A percentile compares a stretch with the other conserved stretches of the same genome.
Conservation (phyloP, 2,797 vertebrate genomes). For the Furcifer pardalis region DNA sequence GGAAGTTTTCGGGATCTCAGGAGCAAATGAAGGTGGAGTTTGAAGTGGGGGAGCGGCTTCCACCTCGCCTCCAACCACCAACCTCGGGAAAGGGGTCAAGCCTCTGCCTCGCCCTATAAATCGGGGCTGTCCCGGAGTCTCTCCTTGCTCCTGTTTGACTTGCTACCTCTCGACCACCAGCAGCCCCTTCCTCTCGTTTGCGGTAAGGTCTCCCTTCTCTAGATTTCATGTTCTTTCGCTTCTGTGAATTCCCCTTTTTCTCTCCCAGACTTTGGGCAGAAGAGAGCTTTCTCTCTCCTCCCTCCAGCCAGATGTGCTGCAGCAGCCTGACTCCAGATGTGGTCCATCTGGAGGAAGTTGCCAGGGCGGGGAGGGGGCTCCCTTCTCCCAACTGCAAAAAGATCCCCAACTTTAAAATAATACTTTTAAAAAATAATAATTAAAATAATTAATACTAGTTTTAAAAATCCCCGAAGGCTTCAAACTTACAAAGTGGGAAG, state of each 20-base stretch:
- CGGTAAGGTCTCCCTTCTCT: not conserved
- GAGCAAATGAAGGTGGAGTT: not conserved
- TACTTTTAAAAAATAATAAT: too few relatives aligned
- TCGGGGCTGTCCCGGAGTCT: accelerated
- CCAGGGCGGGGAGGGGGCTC: too few relatives aligned
- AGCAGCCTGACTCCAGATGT: too few relatives aligned
- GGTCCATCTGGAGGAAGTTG: too few relatives aligned
- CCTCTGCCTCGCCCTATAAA: not conserved
- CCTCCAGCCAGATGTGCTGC: too few relatives aligned
- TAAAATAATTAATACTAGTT: too few relatives aligned
- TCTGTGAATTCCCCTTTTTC: not conserved
- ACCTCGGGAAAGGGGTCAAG: not conserved
- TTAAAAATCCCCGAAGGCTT: too few relatives aligned
- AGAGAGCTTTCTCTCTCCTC: too few relatives aligned
- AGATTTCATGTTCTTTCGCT: accelerated
- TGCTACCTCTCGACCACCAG: not conserved
- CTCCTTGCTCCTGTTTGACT: not conserved
- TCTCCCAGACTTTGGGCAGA: not conserved
- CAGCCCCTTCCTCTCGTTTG: not conserved
- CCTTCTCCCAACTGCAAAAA: too few relatives aligned
- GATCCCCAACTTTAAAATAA: too few relatives aligned
- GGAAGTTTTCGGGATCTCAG: not conserved
- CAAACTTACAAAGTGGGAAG: too few relatives aligned
- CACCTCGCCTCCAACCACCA: not conserved
- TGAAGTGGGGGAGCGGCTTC: not conserved